Evolutionary conservation across 2,113 vertebrate species (phyloP).

Genomic region (Bubalus kerabau): DNA sequence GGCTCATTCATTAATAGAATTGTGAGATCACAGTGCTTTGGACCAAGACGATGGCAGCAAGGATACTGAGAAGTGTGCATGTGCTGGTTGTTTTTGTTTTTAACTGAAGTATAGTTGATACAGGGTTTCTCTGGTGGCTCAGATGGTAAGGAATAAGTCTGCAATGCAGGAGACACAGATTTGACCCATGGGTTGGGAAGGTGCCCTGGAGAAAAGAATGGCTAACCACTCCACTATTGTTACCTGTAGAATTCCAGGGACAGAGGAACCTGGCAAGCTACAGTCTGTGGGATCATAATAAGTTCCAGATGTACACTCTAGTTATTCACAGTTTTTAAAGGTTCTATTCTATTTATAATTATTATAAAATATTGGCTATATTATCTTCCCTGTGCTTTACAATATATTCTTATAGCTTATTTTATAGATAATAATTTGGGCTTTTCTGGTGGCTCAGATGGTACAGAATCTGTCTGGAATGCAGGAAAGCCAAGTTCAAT

Average conservation of each 20-base stretch:
- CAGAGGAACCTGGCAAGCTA: not conserved
- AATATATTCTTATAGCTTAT: not conserved
- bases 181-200: not conserved
- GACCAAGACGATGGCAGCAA: not conserved
- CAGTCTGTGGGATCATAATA: not conserved
- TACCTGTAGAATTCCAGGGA: not conserved
- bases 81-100: not conserved
- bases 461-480: not conserved
- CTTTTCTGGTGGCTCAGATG: not conserved
- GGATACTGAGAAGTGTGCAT: not conserved
- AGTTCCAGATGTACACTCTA: not conserved
- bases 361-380: not conserved
- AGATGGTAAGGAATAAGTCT: not conserved
- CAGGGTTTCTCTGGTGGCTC: not conserved
- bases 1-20: not conserved
- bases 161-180: not conserved
- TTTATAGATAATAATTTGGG: not conserved
- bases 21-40: not conserved
- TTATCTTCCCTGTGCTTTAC: not conserved
- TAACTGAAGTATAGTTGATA: not conserved
- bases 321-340: not conserved
- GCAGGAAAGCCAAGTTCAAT: not conserved
- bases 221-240: not conserved
- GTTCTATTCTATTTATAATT: not conserved
- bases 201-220: not conserved